phyloP scores from a whole-genome alignment of 1,140 invertebrate genomes.

The Drosophila setifemur region DNA sequence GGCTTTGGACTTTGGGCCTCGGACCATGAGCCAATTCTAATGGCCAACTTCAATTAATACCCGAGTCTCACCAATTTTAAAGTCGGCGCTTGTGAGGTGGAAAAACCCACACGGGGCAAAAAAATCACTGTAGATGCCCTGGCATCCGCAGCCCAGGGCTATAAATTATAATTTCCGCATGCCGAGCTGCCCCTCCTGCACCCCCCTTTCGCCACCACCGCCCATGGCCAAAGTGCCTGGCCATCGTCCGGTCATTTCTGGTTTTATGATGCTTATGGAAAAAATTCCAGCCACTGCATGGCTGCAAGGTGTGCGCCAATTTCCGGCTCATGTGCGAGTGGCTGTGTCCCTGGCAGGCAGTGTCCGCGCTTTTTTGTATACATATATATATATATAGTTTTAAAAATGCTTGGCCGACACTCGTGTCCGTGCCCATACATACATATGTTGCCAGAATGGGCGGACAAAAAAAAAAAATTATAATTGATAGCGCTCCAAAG shows the following conservation, averaged over 20 bases:
- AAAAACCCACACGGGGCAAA: background rate
- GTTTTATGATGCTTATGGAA: conserved; percentile 61
- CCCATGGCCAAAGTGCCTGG: conserved; percentile 19
- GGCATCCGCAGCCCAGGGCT: conserved; percentile 65
- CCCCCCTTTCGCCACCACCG: background rate
- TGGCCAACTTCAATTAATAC: conserved; percentile 34
- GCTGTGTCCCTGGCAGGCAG: conserved; percentile 15
- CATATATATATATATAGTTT: conserved; percentile 20
- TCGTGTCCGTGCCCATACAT: conserved; percentile 30
- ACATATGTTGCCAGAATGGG: conserved; percentile 51
- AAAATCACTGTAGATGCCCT: conserved; percentile 32
- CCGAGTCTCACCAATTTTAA: conserved; percentile 27
- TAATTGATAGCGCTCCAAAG: conserved; percentile 49
- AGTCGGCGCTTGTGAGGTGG: conserved; percentile 1
- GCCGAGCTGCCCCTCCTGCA: conserved; percentile 17
- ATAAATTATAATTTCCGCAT: conserved; percentile 78
- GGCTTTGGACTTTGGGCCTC: conserved; percentile 8
- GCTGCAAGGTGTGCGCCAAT: conserved; percentile 76
- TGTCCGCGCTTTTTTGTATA: background rate
- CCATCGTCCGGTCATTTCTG: conserved; percentile 46
- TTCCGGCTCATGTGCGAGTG: conserved; percentile 62
- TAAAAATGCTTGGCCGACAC: conserved; percentile 32
- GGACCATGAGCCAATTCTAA: conserved; percentile 5
- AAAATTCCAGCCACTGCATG: conserved; percentile 62
- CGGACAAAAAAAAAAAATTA: conserved; percentile 36